These are phyloP conservation scores for Lagopus leucura DNA, from an alignment of 2,113 vertebrate species.

Conservation along the genomic window DNA sequence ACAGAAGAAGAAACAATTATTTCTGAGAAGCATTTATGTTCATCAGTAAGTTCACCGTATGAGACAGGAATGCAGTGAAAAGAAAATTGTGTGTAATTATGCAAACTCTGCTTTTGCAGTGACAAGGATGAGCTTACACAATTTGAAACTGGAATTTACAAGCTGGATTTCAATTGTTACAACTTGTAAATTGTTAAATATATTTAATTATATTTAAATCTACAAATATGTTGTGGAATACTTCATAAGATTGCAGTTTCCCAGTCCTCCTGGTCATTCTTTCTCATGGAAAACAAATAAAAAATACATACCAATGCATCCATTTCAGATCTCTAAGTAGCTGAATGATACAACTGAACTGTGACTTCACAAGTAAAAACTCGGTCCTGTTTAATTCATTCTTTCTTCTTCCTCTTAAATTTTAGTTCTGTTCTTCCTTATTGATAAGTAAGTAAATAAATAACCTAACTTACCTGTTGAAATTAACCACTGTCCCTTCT, in stretches of 20 bases:
- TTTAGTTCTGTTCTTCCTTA: not conserved
- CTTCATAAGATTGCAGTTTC: not conserved
- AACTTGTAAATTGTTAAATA: not conserved
- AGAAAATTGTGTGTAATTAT: not conserved
- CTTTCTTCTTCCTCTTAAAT: not conserved
- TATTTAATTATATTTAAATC: not conserved
- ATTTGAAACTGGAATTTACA: not conserved
- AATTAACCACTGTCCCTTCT: not conserved
- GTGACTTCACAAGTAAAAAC: not conserved
- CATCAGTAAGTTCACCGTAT: not conserved
- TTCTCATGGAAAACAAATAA: not conserved
- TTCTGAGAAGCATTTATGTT: not conserved
- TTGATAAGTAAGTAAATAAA: not conserved
- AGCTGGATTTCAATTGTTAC: not conserved
- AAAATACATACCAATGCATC: rapidly evolving
- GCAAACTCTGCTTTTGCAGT: not conserved
- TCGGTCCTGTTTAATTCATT: not conserved
- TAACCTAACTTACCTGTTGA: not conserved
- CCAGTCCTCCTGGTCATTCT: not conserved
- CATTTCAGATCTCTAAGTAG: not conserved
- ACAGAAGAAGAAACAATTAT: not conserved
- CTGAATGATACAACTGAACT: not conserved
- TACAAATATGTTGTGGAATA: rapidly evolving
- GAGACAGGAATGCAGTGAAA: not conserved
- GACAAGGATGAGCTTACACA: not conserved